Conservation (phyloP, 2,113 vertebrate genomes). For the Pitta sordida region DNA sequence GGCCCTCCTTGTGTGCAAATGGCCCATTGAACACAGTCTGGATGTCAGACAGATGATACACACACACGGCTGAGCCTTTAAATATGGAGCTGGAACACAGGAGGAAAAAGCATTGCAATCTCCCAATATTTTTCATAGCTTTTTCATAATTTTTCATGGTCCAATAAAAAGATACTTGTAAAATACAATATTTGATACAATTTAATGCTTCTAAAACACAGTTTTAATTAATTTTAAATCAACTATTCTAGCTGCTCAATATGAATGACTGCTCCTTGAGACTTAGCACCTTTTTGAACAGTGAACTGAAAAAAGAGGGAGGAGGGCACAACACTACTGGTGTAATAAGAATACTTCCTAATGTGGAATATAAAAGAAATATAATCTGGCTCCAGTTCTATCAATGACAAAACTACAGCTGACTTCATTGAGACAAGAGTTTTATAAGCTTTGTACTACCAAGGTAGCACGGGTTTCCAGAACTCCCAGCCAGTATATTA, state of each 20-base stretch:
- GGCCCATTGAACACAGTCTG: constrained; percentile 97
- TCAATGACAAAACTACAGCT: constrained; percentile 25
- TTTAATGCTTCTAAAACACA: background rate
- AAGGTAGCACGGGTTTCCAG: constrained; percentile 4
- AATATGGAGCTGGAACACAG: constrained; percentile 88
- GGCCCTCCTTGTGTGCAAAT: constrained; percentile 95
- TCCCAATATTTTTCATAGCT: background rate
- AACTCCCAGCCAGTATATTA: background rate
- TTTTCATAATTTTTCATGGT: background rate
- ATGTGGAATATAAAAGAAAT: background rate
- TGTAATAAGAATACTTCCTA: background rate
- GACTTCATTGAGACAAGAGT: background rate
- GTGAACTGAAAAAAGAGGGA: background rate
- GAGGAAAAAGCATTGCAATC: background rate
- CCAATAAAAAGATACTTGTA: background rate
- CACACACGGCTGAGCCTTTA: constrained; percentile 95
- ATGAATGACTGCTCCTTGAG: background rate
- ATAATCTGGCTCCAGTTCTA: background rate
- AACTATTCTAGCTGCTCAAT: background rate
- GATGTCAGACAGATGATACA: constrained; percentile 95
- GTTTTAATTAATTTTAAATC: background rate
- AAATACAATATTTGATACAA: background rate
- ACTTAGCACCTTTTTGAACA: background rate
- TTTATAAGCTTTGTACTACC: background rate
- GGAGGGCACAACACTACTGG: background rate